Base-by-base conservation (phyloP, 1,140 invertebrate genomes). In the Panagrolaimus sp. region DNA sequence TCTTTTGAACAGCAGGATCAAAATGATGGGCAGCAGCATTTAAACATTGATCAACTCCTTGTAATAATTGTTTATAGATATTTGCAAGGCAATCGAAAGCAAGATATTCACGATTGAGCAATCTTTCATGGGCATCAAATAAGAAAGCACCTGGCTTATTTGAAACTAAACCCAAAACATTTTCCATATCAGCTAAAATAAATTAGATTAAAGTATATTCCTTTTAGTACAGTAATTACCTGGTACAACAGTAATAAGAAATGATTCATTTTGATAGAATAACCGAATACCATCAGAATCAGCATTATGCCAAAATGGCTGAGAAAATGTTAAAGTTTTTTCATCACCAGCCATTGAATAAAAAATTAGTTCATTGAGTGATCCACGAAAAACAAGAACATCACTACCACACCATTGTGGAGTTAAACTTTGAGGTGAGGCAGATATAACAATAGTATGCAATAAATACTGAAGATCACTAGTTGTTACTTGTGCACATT, bases 11-110 rank as follows among this genome's bases (percentile, higher is more conserved):
- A 31, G 14, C 20, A 11, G 71, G 42, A 31, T 73, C 57, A 45
- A 73, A 73, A 67, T 73, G 71, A 38, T 73, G 53, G 5, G 71
- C 71, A 5, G 68, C 70, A 27, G 71, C 68, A 38, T 57, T 47
- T 20, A 73, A 31, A 65, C 71, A 73, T 64, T 73, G 64, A 16
- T 73, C 63, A 11, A 73, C 66, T 25, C 71, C 71, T 44, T 38
- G 31, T 7, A n/a, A 13, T 51, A 73, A 67, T 31, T 64, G 13
- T n/a, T 43, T 43, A 46, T n/a, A 23, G 38, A 73, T 63, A n/a
- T 31, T 11, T 0, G 25, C 27, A 48, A 73, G 11, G 45, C n/a
- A 73, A 45, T 73, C 71, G 48, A 73, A 73, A 23, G 68, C 45
- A 9, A 42, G 7, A 63, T 70, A 70, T 16, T 62, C 42, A 9